These are phyloP conservation scores for Merodon equestris DNA, from an alignment of 2,888 invertebrate species.

Conservation along the genomic window DNA sequence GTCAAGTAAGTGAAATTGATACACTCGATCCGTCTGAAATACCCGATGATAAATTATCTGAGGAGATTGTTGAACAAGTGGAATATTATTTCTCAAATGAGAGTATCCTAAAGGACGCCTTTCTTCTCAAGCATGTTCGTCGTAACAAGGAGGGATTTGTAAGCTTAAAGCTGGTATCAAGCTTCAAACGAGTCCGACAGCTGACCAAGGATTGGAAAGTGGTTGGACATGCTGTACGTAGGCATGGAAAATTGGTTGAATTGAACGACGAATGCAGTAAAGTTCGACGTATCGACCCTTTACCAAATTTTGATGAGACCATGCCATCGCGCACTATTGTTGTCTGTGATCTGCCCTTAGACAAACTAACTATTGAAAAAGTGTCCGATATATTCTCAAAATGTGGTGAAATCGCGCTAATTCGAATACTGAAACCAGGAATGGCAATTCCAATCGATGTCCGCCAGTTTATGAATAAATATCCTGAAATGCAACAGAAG, in stretches of 20 bases:
- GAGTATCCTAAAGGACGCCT: constrained; percentile 96
- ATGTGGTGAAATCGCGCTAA: constrained; percentile 93
- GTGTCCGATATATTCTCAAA: constrained; percentile 93
- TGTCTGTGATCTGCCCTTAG: constrained; percentile 90
- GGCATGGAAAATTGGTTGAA: constrained; percentile 88
- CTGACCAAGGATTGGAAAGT: constrained; percentile 96
- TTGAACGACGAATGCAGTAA: constrained; percentile 95
- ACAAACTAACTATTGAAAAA: constrained; percentile 91
- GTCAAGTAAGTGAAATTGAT: constrained; percentile 75
- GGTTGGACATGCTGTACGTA: constrained; percentile 90
- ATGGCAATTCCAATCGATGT: constrained; percentile 95
- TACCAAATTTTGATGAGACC: constrained; percentile 95
- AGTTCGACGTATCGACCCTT: constrained; percentile 88
- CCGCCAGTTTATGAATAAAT: constrained; percentile 92
- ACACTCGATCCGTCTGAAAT: constrained; percentile 76
- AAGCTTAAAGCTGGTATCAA: constrained; percentile 94
- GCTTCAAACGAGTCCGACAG: constrained; percentile 96
- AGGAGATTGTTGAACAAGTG: constrained; percentile 91
- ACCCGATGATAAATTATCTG: constrained; percentile 88
- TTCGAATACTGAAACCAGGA: constrained; percentile 92
- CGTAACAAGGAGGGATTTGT: constrained; percentile 98
- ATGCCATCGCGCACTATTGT: constrained; percentile 95
- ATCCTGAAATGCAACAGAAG: constrained; percentile 91
- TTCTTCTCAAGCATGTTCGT: constrained; percentile 95
- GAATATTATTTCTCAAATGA: constrained; percentile 98